These are phyloP conservation scores for Uromys caudimaculatus DNA, from an alignment of 2,797 vertebrate genomes.

Conservation along the genomic window DNA sequence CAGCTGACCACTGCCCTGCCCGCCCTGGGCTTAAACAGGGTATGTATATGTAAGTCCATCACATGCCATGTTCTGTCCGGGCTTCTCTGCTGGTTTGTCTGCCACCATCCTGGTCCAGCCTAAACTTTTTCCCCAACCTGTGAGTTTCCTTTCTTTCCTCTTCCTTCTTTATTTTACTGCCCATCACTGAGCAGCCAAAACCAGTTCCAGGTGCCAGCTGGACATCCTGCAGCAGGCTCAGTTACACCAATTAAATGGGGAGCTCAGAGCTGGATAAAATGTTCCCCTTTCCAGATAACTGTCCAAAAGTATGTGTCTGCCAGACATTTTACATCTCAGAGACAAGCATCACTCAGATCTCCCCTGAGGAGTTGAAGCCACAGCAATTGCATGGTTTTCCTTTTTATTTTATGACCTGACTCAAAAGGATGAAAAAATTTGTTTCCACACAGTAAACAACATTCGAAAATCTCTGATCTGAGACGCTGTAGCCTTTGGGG, in stretches of 20 bases:
- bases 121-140: neutral
- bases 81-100: neutral
- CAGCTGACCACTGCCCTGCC: neutral
- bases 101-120: neutral
- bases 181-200: neutral
- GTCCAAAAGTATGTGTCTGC: neutral
- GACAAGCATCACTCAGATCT: neutral
- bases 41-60: neutral
- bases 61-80: neutral
- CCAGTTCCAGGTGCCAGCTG: neutral
- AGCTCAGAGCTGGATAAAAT: neutral
- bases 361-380: neutral
- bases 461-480: neutral
- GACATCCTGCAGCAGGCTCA: neutral
- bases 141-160: neutral
- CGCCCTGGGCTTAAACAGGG: neutral
- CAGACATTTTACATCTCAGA: neutral
- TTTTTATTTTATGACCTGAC: neutral
- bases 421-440: neutral
- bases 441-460: slow-evolving; percentile 20
- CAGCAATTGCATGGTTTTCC: neutral
- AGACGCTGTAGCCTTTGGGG: neutral
- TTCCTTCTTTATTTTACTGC: neutral
- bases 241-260: neutral
- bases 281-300: neutral